These are phyloP conservation scores for Apis florea DNA, from an alignment of 1,140 invertebrate species.

Conservation along the genomic window DNA sequence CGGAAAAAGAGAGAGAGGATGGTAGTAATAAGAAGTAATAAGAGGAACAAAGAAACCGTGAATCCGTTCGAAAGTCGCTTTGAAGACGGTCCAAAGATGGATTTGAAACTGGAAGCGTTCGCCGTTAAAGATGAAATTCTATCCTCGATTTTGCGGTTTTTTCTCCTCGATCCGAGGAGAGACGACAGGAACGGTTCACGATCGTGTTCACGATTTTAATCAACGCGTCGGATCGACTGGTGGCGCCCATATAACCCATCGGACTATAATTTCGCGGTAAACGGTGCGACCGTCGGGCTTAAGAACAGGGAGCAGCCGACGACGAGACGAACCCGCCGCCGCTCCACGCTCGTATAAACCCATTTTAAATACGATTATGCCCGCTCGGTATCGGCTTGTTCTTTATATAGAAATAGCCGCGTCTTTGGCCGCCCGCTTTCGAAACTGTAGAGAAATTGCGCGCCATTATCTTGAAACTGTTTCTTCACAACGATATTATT, in stretches of 20 bases:
- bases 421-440: neutral
- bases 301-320: constrained; percentile 33
- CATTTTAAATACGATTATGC: constrained; percentile 54
- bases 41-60: neutral
- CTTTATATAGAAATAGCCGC: neutral
- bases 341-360: constrained; percentile 18
- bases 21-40: no score
- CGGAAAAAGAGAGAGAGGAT: neutral
- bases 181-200: no score
- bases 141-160: neutral
- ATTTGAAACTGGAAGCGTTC: neutral
- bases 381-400: constrained; percentile 2
- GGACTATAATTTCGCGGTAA: constrained; percentile 64
- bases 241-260: constrained; percentile 32
- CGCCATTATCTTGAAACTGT: neutral
- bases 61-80: neutral
- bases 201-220: constrained; percentile 53
- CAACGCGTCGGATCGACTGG: constrained; percentile 46
- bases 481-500: neutral
- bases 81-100: neutral
- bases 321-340: constrained; percentile 38
- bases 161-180: neutral
- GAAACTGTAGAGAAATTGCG: neutral
- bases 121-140: neutral
- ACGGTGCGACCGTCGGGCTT: constrained; percentile 38